A percentile compares a stretch with the other conserved stretches of the same genome.
Evolutionary conservation across 2,113 vertebrate genomes (phyloP).

Genomic region (Polypterus bichir): DNA sequence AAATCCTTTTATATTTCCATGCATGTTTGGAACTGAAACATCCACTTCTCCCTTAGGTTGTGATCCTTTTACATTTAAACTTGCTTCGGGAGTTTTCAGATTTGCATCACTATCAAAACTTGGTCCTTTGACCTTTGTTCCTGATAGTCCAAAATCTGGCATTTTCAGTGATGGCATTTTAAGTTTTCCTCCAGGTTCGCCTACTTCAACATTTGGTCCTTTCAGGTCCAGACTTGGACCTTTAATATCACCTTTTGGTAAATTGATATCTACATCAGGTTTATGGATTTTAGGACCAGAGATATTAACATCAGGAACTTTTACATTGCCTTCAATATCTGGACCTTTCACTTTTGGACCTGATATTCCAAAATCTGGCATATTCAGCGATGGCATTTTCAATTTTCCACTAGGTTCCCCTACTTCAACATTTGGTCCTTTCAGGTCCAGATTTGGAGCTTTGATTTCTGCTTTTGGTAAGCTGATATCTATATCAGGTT

Average conservation of each 20-base stretch:
- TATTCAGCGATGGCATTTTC: constrained; percentile 2
- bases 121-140: constrained; percentile 6
- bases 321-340: constrained; percentile 3
- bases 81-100: constrained; percentile 15
- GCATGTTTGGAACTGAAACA: not conserved
- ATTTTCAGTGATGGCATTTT: constrained; percentile 5
- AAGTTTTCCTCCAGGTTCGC: constrained; percentile 1
- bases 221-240: constrained; percentile 3
- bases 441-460: constrained; percentile 1
- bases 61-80: not conserved
- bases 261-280: constrained; percentile 2
- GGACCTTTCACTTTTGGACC: not conserved
- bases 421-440: constrained; percentile 5
- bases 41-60: not conserved
- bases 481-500: not conserved
- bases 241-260: not conserved
- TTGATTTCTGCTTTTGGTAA: not conserved
- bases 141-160: not conserved
- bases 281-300: constrained; percentile 10
- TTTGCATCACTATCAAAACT: constrained; percentile 16
- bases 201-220: constrained; percentile 2
- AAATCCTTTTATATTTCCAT: not conserved
- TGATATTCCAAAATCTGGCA: not conserved
- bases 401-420: constrained; percentile 2
- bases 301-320: constrained; percentile 27